Evolutionary conservation across 2,888 invertebrate species (phyloP).

Genomic region (Limnephilus lunatus): DNA sequence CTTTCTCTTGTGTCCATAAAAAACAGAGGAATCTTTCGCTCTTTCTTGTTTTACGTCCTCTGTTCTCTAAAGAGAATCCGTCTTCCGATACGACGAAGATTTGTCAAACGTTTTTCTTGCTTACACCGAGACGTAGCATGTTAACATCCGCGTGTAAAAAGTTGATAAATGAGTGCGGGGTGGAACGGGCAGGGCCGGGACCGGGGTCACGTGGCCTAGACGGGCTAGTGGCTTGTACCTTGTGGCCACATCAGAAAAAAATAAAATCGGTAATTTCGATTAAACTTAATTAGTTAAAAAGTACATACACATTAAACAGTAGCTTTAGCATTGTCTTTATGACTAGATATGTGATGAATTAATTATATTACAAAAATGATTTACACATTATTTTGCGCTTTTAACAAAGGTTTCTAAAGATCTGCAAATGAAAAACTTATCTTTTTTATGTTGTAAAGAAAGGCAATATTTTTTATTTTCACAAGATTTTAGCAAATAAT

Average conservation of each 20-base stretch:
- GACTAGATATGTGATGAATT: too few species aligned
- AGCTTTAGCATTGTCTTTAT: not conserved
- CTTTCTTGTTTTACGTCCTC: not conserved
- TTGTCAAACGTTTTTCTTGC: conserved; percentile 49
- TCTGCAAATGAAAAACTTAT: too few species aligned
- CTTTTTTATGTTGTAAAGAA: too few species aligned
- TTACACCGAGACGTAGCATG: conserved; percentile 49
- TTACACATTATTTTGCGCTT: too few species aligned
- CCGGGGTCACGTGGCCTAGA: not conserved
- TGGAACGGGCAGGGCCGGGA: conserved; percentile 18
- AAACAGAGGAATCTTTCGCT: not conserved
- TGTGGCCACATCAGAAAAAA: not conserved
- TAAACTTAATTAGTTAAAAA: too few species aligned
- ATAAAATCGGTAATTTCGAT: not conserved
- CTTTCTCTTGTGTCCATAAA: not conserved
- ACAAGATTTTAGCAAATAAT: too few species aligned
- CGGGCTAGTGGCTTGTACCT: not conserved
- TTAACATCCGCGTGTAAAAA: conserved; percentile 54
- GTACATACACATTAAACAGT: not conserved
- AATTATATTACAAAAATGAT: too few species aligned
- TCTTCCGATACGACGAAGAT: conserved; percentile 36
- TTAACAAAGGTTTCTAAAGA: too few species aligned
- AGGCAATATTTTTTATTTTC: too few species aligned
- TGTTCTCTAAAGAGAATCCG: conserved; percentile 6
- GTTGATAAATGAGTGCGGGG: conserved; percentile 53